phyloP scores from a whole-genome alignment of 1,140 invertebrate species.

The Colletes gigas region DNA sequence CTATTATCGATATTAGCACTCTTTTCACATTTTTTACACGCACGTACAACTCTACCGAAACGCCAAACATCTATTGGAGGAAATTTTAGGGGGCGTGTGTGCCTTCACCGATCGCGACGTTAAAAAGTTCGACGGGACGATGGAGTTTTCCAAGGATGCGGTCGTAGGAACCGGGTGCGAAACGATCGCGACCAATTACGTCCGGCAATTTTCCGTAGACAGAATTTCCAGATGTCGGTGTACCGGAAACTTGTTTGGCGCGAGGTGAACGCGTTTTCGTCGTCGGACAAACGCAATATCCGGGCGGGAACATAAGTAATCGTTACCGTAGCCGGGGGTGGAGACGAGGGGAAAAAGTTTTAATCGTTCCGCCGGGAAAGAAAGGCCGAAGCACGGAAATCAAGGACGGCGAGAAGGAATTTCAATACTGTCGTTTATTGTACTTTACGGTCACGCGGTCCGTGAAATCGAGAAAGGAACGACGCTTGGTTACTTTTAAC shows the following conservation, averaged over 20 bases:
- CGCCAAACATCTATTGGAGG: no score
- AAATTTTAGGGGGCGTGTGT: no score
- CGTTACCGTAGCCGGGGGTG: constrained; percentile 34
- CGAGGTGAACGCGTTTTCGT: background rate
- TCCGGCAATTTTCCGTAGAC: background rate
- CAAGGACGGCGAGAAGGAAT: constrained; percentile 10
- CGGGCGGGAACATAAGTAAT: constrained; percentile 47
- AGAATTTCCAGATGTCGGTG: background rate
- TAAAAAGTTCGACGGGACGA: constrained; percentile 43
- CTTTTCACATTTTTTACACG: no score
- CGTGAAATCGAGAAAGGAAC: constrained; percentile 36
- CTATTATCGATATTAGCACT: background rate
- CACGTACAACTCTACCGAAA: no score
- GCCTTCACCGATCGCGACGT: constrained; percentile 11
- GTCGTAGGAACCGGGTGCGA: background rate
- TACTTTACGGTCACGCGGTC: constrained; percentile 17
- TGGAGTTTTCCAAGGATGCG: constrained; percentile 24
- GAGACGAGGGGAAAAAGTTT: constrained; percentile 35
- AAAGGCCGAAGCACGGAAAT: constrained; percentile 20
- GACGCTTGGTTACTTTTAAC: background rate
- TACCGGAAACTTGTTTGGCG: background rate
- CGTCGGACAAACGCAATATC: constrained; percentile 30
- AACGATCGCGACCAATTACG: constrained; percentile 44
- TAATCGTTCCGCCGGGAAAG: background rate
- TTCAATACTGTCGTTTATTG: constrained; percentile 26